A percentile compares a stretch with the other conserved stretches of the same genome.
phyloP scores from a whole-genome alignment of 2,797 vertebrate species.

The Gouania willdenowi region DNA sequence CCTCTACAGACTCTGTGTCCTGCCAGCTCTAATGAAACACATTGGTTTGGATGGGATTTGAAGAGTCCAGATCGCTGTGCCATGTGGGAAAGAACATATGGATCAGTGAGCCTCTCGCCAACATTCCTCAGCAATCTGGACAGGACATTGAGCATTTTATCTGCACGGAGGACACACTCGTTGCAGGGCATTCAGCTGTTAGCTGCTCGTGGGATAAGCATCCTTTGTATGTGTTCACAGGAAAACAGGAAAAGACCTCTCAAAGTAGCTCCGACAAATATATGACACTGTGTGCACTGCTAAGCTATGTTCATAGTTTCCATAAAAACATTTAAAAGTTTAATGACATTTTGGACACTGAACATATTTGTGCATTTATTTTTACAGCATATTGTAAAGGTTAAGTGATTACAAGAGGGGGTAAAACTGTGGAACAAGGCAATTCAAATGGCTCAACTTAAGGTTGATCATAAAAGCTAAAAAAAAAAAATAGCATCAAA shows the following conservation, averaged over 20 bases:
- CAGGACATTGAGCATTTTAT: slow-evolving; percentile 66
- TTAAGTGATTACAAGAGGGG: slow-evolving; percentile 27
- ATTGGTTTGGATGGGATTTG: slow-evolving; percentile 55
- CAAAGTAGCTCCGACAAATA: too few relatives aligned
- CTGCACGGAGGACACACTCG: slow-evolving; percentile 36
- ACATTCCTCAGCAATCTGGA: slow-evolving; percentile 74
- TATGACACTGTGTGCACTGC: too few relatives aligned
- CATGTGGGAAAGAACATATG: slow-evolving; percentile 64
- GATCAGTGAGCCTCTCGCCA: slow-evolving; percentile 53
- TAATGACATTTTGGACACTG: too few relatives aligned
- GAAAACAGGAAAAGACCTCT: slow-evolving; percentile 29
- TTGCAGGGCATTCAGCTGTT: slow-evolving; percentile 36
- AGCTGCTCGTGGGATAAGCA: slow-evolving; percentile 17
- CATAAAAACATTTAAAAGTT: too few relatives aligned
- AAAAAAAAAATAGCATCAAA: too few relatives aligned
- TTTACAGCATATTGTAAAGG: slow-evolving; percentile 18
- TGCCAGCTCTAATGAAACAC: slow-evolving; percentile 63
- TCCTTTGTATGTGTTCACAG: slow-evolving; percentile 34
- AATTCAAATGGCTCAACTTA: too few relatives aligned
- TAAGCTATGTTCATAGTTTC: too few relatives aligned
- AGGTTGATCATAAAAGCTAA: too few relatives aligned
- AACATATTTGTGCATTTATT: too few relatives aligned
- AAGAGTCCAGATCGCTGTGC: slow-evolving; percentile 37
- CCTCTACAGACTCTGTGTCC: slow-evolving; percentile 37
- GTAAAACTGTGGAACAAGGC: slow-evolving; percentile 2